These are phyloP conservation scores for Nettapus auritus DNA, from an alignment of 2,113 vertebrate genomes.

Conservation along the genomic window DNA sequence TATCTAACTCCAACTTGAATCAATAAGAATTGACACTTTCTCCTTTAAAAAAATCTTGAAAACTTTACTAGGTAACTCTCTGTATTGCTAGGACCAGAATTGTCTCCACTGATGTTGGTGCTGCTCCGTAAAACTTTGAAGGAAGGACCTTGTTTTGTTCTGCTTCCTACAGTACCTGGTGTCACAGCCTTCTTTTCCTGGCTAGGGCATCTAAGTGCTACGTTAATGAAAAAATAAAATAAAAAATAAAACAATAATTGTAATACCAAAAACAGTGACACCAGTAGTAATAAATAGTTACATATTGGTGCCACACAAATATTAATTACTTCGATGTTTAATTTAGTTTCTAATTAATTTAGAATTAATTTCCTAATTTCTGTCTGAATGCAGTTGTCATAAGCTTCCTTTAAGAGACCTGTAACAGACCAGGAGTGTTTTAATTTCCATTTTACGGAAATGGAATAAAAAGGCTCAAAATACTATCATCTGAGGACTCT, in stretches of 20 bases:
- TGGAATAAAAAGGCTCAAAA: neutral
- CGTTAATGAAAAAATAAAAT: neutral
- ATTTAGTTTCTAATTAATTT: conserved; percentile 64
- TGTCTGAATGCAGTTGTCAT: neutral
- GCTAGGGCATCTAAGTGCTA: neutral
- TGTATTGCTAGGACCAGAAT: neutral
- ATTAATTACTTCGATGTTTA: conserved; percentile 55
- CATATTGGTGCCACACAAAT: neutral
- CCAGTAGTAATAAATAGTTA: conserved; percentile 29
- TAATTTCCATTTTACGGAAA: neutral
- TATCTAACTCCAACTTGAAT: neutral
- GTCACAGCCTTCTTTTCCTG: neutral
- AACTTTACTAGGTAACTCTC: neutral
- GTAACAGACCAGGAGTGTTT: neutral
- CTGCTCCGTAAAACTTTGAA: neutral
- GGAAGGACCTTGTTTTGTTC: neutral
- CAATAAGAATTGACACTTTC: neutral
- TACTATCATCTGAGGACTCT: neutral
- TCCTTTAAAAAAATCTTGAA: neutral
- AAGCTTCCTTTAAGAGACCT: neutral
- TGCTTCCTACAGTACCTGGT: neutral
- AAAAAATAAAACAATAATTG: neutral
- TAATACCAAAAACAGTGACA: neutral
- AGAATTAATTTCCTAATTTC: conserved; percentile 49
- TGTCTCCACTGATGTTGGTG: neutral